Base-by-base conservation (phyloP, 2,797 vertebrate genomes). In the Spheniscus humboldti region DNA sequence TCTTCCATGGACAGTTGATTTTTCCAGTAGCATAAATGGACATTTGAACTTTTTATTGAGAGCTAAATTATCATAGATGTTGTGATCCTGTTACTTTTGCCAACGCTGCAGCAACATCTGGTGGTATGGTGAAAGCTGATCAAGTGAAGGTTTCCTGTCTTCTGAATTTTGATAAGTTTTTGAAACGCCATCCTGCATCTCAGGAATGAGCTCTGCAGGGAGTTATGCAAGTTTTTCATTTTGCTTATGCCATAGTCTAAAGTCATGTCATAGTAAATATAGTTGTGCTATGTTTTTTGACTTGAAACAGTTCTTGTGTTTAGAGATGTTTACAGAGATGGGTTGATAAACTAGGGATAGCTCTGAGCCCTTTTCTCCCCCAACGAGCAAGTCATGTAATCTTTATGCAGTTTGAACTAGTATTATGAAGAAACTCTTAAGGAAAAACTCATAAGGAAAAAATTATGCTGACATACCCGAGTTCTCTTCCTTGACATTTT, bases 1-100 rank as follows among this genome's bases (percentile, higher is more conserved):
- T 86, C 76, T 96, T 95, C 96, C 90, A 86, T 24, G 82, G 66
- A 37, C 64, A 92, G 88, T 92, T 96, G 75, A 63, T 81, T 96
- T 95, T 95, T 91, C 63, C 64, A 47, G 81, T 67, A 39, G 55
- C 75, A 64, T 25, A 88, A 88, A 79, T 87, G 73, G 64, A 66
- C 41, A 41, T 37, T 60, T 60, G 35, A 60, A 35, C 35, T 60
- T 60, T 60, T 60, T 60, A 60, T 60, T 60, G n/a, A 37, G 25
- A 37, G 16, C 24, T 60, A 76, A 59, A 86, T 94, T 95, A 85
- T 87, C 43, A 17, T 43, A 85, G 6, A 6, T 15, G 18, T 30
- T 91, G 33, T 31, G 66, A 53, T 78, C 22, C 37, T 73, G 45
- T 73, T 93, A 62, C 41, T 95, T 92, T 94, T 79, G 73, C 62